Base-by-base conservation (phyloP, 1,140 invertebrate genomes). In the Drosophila nannoptera region DNA sequence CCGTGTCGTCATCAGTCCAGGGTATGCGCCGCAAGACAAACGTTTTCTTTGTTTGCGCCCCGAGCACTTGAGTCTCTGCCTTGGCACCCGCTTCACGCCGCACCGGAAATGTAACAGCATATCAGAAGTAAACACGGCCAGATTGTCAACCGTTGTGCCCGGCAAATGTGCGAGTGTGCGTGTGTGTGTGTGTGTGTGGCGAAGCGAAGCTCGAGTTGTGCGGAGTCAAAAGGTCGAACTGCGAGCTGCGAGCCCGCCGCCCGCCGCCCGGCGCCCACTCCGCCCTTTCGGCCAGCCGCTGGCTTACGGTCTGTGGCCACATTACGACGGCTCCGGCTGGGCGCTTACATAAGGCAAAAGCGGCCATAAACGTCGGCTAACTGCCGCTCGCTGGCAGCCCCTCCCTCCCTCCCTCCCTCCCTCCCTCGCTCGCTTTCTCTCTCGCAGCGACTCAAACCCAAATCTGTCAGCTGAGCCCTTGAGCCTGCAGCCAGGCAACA, bases 391-490 rank as follows among this genome's bases (percentile, higher is more conserved):
- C 42, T 45, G 16, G n/a, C 22, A 22, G 1, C 22, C 22, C 22
- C 22, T 3, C 22, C 22, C 22, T 3, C 22, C 22, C 22, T 3
- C 22, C 22, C 22, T 3, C 22, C 22, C 22, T 3, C 22, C 22
- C 22, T 3, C 22, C 22, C 22, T 22, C 22, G 22, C 22, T 22
- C 22, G 1, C 3, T 22, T 2, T 3, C 22, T 22, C 22, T 22
- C 22, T 22, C 22, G 1, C 11, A 29, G 7, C 7, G 31, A 12
- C 32, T 14, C 14, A 8, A n/a, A 54, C 14, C 49, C 50, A 63
- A 49, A 42, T 63, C 60, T 50, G n/a, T 69, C 52, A 69, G 38
- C 11, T 7, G 33, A 6, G 38, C 56, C 6, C 55, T 67, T 67
- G 58, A 68, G 56, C 36, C 42, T 8, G 22, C 22, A 3, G 22